Evolutionary conservation across 2,888 invertebrate genomes (phyloP).

Genomic region (Dasysyrphus albostriatus): DNA sequence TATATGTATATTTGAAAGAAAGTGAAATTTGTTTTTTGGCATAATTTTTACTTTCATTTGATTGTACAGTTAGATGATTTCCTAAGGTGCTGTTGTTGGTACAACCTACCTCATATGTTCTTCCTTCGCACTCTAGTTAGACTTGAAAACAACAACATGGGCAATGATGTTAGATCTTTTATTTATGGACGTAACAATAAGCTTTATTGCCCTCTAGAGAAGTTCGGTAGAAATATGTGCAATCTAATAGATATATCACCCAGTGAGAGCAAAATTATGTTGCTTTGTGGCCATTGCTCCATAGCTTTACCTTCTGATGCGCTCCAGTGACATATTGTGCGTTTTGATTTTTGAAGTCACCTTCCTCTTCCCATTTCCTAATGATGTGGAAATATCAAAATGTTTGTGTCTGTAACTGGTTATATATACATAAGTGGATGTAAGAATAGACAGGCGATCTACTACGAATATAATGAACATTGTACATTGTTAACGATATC

Average conservation of each 20-base stretch:
- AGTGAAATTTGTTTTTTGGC: slow-evolving; percentile 64
- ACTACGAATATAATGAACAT: background rate
- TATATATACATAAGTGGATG: slow-evolving; percentile 20
- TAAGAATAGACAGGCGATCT: slow-evolving; percentile 26
- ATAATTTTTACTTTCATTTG: slow-evolving; percentile 64
- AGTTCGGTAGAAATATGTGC: slow-evolving; percentile 18
- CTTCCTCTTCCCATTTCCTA: slow-evolving; percentile 37
- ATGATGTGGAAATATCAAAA: slow-evolving; percentile 72
- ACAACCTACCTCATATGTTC: background rate
- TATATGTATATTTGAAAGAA: slow-evolving; percentile 30
- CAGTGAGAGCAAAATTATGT: background rate
- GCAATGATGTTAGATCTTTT: slow-evolving; percentile 16
- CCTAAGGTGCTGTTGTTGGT: slow-evolving; percentile 1
- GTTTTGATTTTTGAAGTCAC: slow-evolving; percentile 2
- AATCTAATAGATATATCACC: slow-evolving; percentile 26
- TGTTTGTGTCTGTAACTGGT: slow-evolving; percentile 48
- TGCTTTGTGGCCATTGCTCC: slow-evolving; percentile 21
- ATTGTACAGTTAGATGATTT: slow-evolving; percentile 66
- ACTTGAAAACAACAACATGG: background rate
- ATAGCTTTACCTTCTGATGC: slow-evolving; percentile 54
- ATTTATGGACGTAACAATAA: slow-evolving; percentile 56
- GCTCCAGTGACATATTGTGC: slow-evolving; percentile 62
- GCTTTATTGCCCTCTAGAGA: slow-evolving; percentile 52
- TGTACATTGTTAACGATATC: slow-evolving; percentile 22
- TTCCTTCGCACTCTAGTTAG: slow-evolving; percentile 4